Percentiles rank a stretch among this genome's conserved stretches.
Evolutionary conservation across 2,797 vertebrate genomes (phyloP).

Genomic region (Coccyzus lansbergi): DNA sequence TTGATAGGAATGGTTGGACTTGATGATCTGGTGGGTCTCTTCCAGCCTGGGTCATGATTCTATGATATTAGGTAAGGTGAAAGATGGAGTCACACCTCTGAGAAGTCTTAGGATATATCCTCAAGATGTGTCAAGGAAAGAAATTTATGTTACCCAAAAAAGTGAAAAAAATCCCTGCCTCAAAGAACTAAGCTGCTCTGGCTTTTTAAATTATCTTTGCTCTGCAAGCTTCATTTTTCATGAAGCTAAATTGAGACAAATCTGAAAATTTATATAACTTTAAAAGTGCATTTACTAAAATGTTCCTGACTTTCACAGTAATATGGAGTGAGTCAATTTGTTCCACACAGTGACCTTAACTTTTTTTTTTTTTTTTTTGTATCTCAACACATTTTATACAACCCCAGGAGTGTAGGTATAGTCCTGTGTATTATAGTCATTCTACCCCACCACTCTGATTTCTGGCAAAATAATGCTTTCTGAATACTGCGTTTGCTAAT

Average conservation of each 20-base stretch:
- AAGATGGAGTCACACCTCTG: background rate
- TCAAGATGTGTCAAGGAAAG: background rate
- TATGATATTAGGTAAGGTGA: background rate
- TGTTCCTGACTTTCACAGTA: background rate
- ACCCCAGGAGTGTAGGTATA: background rate
- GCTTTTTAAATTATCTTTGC: background rate
- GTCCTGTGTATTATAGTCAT: background rate
- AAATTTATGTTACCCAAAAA: background rate
- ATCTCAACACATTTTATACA: background rate
- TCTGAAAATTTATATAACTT: background rate
- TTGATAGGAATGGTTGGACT: no score
- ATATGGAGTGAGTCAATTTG: background rate
- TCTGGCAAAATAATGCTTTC: background rate
- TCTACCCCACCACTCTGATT: background rate
- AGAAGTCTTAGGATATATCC: background rate
- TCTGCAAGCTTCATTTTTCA: background rate
- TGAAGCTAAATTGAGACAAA: background rate
- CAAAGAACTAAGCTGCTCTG: background rate
- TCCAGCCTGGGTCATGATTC: no score
- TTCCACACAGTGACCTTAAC: background rate
- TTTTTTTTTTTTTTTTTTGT: background rate
- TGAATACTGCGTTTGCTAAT: background rate
- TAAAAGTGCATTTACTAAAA: constrained; percentile 7
- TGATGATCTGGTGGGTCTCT: no score
- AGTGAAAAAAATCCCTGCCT: background rate